phyloP scores from a whole-genome alignment of 1,140 invertebrate genomes.

The Papilio helenus region DNA sequence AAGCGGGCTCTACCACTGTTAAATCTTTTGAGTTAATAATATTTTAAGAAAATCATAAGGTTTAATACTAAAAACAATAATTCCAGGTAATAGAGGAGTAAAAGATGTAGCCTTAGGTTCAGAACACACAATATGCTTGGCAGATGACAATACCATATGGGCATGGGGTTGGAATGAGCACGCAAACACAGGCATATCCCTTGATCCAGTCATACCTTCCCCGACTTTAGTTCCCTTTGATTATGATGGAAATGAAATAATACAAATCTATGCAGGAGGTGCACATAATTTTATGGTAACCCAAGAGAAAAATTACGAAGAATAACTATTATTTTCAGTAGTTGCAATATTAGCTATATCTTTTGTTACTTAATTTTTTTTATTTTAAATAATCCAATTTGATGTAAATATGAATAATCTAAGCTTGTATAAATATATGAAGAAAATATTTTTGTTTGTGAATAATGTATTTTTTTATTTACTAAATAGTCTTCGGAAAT shows the following conservation, averaged over 20 bases:
- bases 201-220: constrained; percentile 84
- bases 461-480: neutral
- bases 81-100: constrained; percentile 75
- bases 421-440: neutral
- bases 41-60: no score
- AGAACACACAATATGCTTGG: constrained; percentile 89
- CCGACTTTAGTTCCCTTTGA: constrained; percentile 60
- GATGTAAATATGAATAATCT: neutral
- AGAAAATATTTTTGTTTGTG: neutral
- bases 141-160: constrained; percentile 84
- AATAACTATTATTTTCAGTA: neutral
- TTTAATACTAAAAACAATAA: neutral
- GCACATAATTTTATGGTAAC: constrained; percentile 77
- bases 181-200: constrained; percentile 91
- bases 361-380: neutral
- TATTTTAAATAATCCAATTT: neutral
- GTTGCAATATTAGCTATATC: neutral
- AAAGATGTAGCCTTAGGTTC: constrained; percentile 87
- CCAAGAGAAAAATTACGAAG: constrained; percentile 44
- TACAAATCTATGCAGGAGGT: constrained; percentile 71
- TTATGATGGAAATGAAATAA: constrained; percentile 56
- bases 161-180: constrained; percentile 97
- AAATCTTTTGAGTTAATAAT: no score
- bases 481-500: neutral
- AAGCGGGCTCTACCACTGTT: no score